These are phyloP conservation scores for Synergus laeviventris DNA, from an alignment of 2,888 invertebrate species.

Conservation along the genomic window DNA sequence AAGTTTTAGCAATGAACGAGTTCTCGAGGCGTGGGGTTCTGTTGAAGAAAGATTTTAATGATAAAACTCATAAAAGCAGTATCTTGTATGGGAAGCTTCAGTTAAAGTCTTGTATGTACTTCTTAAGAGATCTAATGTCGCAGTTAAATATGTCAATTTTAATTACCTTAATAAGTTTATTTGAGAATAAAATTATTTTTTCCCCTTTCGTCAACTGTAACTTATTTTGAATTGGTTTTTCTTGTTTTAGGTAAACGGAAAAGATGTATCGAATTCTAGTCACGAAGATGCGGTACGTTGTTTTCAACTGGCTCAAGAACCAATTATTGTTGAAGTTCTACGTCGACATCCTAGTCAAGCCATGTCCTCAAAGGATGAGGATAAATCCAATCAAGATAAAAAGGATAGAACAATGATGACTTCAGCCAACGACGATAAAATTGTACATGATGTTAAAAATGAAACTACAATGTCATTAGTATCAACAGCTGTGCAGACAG, in stretches of 20 bases:
- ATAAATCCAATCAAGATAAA: conserved; percentile 52
- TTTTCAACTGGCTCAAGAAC: conserved; percentile 80
- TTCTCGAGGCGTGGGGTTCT: too few relatives aligned
- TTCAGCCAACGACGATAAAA: conserved; percentile 52
- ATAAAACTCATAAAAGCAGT: too few relatives aligned
- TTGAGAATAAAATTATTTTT: too few relatives aligned
- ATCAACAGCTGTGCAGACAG: conserved; percentile 79
- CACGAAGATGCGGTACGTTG: conserved; percentile 80
- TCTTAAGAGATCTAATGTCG: too few relatives aligned
- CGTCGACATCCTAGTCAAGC: conserved; percentile 73
- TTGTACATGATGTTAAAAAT: conserved; percentile 42
- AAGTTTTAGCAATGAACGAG: too few relatives aligned
- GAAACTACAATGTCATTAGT: conserved; percentile 62
- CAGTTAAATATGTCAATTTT: too few relatives aligned
- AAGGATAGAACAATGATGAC: conserved; percentile 47
- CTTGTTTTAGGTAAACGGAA: conserved; percentile 79
- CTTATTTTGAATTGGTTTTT: neutral
- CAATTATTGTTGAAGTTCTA: conserved; percentile 80
- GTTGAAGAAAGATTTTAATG: too few relatives aligned
- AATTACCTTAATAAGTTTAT: too few relatives aligned
- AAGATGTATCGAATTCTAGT: conserved; percentile 80
- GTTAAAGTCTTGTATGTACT: too few relatives aligned
- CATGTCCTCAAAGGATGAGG: conserved; percentile 49
- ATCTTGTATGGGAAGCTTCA: too few relatives aligned
- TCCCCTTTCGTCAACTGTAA: too few relatives aligned